phyloP scores from a whole-genome alignment of 2,797 vertebrate species.

The Tachyglossus aculeatus region DNA sequence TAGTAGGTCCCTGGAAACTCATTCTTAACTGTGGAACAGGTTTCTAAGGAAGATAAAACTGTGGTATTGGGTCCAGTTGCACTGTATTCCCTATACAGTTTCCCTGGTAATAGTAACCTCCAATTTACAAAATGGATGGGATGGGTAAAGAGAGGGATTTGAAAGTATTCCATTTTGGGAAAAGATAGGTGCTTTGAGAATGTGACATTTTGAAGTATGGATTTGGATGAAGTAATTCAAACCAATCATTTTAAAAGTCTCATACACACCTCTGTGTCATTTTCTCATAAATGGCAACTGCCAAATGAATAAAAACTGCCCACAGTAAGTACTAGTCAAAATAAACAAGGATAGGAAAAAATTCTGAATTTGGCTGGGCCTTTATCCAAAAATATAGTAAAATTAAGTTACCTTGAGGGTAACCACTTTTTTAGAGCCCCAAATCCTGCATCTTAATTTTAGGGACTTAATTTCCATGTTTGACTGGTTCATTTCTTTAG shows the following conservation, averaged over 20 bases:
- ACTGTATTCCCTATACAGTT: constrained; percentile 13
- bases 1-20: constrained; percentile 17
- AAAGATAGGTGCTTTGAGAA: not conserved
- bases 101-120: not conserved
- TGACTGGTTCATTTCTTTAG: not conserved
- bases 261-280: constrained; percentile 13
- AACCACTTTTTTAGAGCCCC: constrained; percentile 12
- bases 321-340: not conserved
- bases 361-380: constrained; percentile 11
- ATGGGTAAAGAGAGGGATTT: not conserved
- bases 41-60: too few relatives aligned
- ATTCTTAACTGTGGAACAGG: not conserved
- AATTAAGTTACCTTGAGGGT: constrained; percentile 10
- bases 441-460: too few relatives aligned
- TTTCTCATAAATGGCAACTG: constrained; percentile 11
- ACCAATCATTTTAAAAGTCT: constrained; percentile 11
- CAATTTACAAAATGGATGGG: not conserved
- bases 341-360: not conserved
- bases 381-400: constrained; percentile 8
- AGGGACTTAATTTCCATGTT: too few relatives aligned
- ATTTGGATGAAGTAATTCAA: constrained; percentile 15
- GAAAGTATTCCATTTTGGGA: not conserved
- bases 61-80: not conserved
- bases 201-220: not conserved
- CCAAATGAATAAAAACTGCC: not conserved